These are phyloP conservation scores for Apus apus DNA, from an alignment of 2,113 vertebrate species.

Conservation along the genomic window DNA sequence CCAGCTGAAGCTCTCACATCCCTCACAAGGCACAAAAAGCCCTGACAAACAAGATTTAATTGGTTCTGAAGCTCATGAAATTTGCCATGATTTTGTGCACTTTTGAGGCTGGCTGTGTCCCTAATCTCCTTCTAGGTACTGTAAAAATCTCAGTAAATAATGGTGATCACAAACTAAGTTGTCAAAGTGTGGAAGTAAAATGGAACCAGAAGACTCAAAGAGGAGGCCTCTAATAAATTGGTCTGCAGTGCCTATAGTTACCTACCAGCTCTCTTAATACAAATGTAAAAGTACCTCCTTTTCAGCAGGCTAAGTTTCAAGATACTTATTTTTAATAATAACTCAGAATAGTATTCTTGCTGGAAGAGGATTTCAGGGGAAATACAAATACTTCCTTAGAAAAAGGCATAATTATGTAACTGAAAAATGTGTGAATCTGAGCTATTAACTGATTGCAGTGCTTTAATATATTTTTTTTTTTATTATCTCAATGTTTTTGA, in stretches of 20 bases:
- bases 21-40: background rate
- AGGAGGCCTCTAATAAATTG: background rate
- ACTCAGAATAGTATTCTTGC: background rate
- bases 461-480: background rate
- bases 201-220: background rate
- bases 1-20: background rate
- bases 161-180: background rate
- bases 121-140: background rate
- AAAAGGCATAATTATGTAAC: background rate
- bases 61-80: background rate
- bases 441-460: background rate
- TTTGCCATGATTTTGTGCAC: background rate
- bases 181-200: background rate
- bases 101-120: background rate
- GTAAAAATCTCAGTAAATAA: background rate
- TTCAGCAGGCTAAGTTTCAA: background rate
- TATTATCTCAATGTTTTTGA: conserved; percentile 54
- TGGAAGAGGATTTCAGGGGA: background rate
- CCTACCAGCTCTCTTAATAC: background rate
- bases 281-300: background rate
- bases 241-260: accelerated
- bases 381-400: background rate
- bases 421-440: background rate
- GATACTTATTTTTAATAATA: background rate
- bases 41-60: background rate